Percentiles rank a stretch among this genome's conserved stretches.
Evolutionary conservation across 2,888 invertebrate genomes (phyloP).

Genomic region (Andrena praecox): DNA sequence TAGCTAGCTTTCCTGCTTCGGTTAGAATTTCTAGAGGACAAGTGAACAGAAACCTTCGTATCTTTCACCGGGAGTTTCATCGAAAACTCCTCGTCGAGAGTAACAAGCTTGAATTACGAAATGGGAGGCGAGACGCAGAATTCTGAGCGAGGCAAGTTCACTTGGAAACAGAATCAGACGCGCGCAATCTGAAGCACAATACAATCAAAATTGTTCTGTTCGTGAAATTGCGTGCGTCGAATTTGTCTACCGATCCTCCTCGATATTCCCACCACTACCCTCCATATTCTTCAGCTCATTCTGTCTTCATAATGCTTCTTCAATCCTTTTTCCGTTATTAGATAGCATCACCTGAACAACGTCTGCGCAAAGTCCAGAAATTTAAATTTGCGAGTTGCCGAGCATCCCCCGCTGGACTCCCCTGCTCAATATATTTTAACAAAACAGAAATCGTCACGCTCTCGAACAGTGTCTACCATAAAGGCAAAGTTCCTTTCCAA

Average conservation of each 20-base stretch:
- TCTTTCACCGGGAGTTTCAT: constrained; percentile 11
- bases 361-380: no score
- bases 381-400: no score
- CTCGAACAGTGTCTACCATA: no score
- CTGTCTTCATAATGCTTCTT: no score
- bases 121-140: constrained; percentile 3
- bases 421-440: no score
- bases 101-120: constrained; percentile 14
- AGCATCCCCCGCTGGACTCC: no score
- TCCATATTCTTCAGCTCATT: not conserved
- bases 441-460: no score
- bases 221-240: not conserved
- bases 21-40: not conserved
- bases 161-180: not conserved
- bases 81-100: not conserved
- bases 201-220: not conserved
- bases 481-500: not conserved
- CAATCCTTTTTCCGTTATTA: no score
- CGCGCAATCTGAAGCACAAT: not conserved
- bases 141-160: constrained; percentile 11
- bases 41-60: not conserved
- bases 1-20: not conserved
- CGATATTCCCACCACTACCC: not conserved
- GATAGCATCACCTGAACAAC: no score
- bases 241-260: not conserved